phyloP scores from a whole-genome alignment of 2,113 vertebrate genomes.

The Varanus komodoensis region DNA sequence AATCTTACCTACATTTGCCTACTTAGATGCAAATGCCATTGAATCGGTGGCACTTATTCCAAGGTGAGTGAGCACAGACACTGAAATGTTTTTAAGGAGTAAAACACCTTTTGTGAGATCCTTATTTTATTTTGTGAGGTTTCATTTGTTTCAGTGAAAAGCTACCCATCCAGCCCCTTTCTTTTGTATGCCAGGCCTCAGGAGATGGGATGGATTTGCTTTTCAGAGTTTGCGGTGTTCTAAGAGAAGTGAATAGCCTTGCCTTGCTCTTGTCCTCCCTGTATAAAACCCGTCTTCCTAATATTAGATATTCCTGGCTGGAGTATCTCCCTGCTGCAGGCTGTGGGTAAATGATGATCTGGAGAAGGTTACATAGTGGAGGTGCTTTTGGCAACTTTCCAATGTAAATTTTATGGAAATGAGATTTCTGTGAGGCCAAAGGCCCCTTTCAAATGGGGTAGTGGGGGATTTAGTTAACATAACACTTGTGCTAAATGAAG shows the following conservation, averaged over 20 bases:
- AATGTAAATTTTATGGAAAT: constrained; percentile 74
- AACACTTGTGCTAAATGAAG: constrained; percentile 76
- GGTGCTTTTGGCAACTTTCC: constrained; percentile 39
- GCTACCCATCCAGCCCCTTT: background rate
- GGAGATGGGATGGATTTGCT: background rate
- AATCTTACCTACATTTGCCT: background rate
- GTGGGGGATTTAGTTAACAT: constrained; percentile 66
- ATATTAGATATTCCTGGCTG: background rate
- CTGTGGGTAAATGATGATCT: constrained; percentile 1
- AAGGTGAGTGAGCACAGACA: background rate
- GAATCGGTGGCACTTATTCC: too few species aligned
- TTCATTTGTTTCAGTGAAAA: background rate
- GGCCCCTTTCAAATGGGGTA: constrained; percentile 57
- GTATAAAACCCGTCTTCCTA: rapidly evolving
- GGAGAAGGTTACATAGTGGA: constrained; percentile 34
- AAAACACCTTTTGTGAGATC: background rate
- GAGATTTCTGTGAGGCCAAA: constrained; percentile 62
- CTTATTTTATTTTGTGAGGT: background rate
- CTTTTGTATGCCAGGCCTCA: background rate
- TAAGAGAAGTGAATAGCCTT: background rate
- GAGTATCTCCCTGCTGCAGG: constrained; percentile 21
- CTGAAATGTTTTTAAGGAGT: background rate
- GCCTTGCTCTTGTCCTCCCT: background rate
- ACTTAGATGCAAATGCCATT: background rate
- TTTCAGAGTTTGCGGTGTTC: background rate